Conservation (phyloP, 37 sponge, comb jelly and placozoan species). For the Halichondria panicea region DNA sequence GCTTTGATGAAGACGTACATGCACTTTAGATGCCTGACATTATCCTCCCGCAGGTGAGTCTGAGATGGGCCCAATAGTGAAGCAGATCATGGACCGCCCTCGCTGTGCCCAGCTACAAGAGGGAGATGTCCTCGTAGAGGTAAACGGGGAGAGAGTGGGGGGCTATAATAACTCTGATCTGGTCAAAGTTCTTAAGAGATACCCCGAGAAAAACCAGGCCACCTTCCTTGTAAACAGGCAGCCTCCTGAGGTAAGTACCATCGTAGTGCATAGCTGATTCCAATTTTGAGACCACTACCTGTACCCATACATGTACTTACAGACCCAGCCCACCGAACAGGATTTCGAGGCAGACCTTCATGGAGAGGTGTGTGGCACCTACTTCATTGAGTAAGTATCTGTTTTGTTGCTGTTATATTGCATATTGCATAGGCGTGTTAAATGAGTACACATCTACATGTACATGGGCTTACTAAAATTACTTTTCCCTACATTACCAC, state of each 20-base stretch:
- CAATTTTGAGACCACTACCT: no score
- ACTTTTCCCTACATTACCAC: neutral
- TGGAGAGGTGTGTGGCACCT: constrained; percentile 61
- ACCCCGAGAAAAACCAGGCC: constrained; percentile 56
- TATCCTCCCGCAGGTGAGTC: constrained; percentile 35
- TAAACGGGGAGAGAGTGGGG: constrained; percentile 71
- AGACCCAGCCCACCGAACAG: constrained; percentile 17
- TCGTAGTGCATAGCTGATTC: no score
- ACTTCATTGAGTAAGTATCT: no score
- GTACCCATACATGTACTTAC: no score
- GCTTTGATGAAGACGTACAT: no score
- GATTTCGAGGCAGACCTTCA: constrained; percentile 43
- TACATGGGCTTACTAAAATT: no score
- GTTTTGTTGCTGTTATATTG: no score
- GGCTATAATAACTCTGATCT: constrained; percentile 65
- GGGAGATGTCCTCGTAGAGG: constrained; percentile 66
- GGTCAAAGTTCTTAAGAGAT: constrained; percentile 78
- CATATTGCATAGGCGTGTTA: no score
- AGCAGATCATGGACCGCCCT: constrained; percentile 78
- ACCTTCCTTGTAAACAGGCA: constrained; percentile 32
- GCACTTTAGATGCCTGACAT: no score
- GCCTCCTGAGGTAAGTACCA: no score
- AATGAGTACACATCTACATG: no score
- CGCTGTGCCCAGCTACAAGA: constrained; percentile 80
- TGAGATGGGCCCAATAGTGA: constrained; percentile 47